Evolutionary conservation across 2,797 vertebrate species (phyloP).

Genomic region (Tapirus indicus): DNA sequence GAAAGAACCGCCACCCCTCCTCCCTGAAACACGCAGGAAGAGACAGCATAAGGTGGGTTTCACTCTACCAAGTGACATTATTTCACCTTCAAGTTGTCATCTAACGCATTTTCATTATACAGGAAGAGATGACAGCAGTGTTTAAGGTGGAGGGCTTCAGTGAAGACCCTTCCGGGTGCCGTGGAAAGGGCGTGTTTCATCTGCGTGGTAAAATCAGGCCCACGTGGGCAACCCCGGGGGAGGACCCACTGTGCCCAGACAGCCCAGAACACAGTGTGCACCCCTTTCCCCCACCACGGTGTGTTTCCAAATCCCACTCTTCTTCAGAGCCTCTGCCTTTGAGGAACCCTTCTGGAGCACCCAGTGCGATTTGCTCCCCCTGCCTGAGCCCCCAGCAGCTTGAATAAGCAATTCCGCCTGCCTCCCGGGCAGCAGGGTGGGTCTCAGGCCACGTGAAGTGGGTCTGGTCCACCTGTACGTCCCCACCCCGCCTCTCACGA

Average conservation of each 20-base stretch:
- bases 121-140: accelerated
- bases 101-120: accelerated
- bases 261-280: too few species aligned
- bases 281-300: accelerated
- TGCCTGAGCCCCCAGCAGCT: not conserved
- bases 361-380: not conserved
- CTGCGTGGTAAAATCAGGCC: not conserved
- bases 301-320: accelerated
- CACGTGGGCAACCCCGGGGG: not conserved
- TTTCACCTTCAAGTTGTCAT: accelerated
- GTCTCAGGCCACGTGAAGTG: too few species aligned
- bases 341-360: not conserved
- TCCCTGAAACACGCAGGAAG: too few species aligned
- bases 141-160: accelerated
- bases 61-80: accelerated
- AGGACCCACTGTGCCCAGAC: accelerated
- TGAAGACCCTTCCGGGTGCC: accelerated
- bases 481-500: accelerated
- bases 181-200: not conserved
- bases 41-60: accelerated
- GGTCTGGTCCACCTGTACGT: accelerated
- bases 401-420: too few species aligned
- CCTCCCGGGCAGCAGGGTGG: not conserved
- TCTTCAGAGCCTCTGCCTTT: not conserved
- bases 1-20: not conserved